A percentile compares a stretch with the other conserved stretches of the same genome.
These are phyloP conservation scores for Neuroterus valhalla DNA, from an alignment of 1,140 invertebrate species.

Conservation along the genomic window DNA sequence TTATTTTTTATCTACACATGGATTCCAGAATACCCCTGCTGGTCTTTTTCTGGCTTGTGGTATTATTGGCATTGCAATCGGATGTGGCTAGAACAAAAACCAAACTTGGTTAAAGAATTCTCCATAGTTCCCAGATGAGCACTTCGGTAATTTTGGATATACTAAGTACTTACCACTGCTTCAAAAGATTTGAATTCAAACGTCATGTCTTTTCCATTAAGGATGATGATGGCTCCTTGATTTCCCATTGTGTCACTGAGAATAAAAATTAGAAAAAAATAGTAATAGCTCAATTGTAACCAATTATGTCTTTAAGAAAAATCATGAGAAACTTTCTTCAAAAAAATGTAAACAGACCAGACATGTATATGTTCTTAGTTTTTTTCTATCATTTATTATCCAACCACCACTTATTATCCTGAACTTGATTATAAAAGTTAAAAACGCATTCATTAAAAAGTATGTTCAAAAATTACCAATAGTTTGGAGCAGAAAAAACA, in stretches of 20 bases:
- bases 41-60: slow-evolving; percentile 79
- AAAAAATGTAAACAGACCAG: not conserved
- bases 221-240: slow-evolving; percentile 96
- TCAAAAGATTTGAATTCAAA: slow-evolving; percentile 94
- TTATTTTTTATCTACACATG: slow-evolving; percentile 71
- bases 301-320: not conserved
- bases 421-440: slow-evolving; percentile 31
- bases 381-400: no score
- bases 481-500: slow-evolving; percentile 98
- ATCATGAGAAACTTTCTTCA: not conserved
- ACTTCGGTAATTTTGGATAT: no score
- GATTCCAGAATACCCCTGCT: slow-evolving; percentile 84
- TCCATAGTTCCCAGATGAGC: not conserved
- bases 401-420: no score
- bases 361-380: no score
- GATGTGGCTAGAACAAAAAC: slow-evolving; percentile 90
- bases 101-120: slow-evolving; percentile 39
- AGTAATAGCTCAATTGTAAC: not conserved
- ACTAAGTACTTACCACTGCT: slow-evolving; percentile 87
- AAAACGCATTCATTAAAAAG: not conserved
- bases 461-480: slow-evolving; percentile 83
- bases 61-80: slow-evolving; percentile 93
- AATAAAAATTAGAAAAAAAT: slow-evolving; percentile 56
- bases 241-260: slow-evolving; percentile 98
- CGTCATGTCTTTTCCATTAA: slow-evolving; percentile 92